These are phyloP conservation scores for Ochlodes sylvanus DNA, from an alignment of 2,888 invertebrate species.

Conservation along the genomic window DNA sequence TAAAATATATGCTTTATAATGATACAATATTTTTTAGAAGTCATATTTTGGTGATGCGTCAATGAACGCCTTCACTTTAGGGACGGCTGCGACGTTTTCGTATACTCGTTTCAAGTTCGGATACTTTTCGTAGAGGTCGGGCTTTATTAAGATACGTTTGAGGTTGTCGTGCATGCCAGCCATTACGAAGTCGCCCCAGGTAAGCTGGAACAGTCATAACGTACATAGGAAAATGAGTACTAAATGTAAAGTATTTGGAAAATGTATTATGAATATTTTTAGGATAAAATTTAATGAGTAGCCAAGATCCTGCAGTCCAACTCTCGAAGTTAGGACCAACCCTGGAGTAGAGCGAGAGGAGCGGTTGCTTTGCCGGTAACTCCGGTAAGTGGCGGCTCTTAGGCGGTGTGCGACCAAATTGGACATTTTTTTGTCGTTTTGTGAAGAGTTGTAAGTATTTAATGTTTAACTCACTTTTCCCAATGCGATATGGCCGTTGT, in stretches of 20 bases:
- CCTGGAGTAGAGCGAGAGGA: too few species aligned
- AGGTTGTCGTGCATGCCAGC: slow-evolving; percentile 62
- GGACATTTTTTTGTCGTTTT: too few species aligned
- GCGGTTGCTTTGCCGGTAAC: too few species aligned
- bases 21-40: not conserved
- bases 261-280: too few species aligned
- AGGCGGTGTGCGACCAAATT: too few species aligned
- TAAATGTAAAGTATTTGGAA: too few species aligned
- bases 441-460: too few species aligned
- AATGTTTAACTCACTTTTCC: slow-evolving; percentile 65
- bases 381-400: too few species aligned
- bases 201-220: slow-evolving; percentile 48
- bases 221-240: too few species aligned
- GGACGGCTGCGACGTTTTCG: slow-evolving; percentile 59
- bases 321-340: too few species aligned
- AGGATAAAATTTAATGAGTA: too few species aligned
- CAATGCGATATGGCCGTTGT: slow-evolving; percentile 85
- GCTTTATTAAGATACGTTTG: slow-evolving; percentile 53
- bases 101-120: slow-evolving; percentile 66
- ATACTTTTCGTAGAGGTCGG: slow-evolving; percentile 61
- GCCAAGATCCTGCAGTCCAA: too few species aligned
- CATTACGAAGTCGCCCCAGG: slow-evolving; percentile 72
- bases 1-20: not conserved
- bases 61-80: slow-evolving; percentile 69
- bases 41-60: slow-evolving; percentile 50